Base-by-base conservation (phyloP, 2,113 vertebrate genomes). In the Epinephelus cyanopodus region DNA sequence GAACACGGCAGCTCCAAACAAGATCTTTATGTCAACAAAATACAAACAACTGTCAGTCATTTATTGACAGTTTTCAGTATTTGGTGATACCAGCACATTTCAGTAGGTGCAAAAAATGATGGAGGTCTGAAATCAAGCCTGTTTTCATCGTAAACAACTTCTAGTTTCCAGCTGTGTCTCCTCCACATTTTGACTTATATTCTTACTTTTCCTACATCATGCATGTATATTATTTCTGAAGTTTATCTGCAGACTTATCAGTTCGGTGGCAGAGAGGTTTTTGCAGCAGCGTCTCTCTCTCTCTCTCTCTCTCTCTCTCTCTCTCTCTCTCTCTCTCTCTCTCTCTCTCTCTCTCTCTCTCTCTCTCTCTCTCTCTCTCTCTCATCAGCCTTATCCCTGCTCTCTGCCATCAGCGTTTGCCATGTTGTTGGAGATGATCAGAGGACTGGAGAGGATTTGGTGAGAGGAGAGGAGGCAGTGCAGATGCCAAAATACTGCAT, bases 401-500 rank as follows among this genome's bases (percentile, higher is more conserved):
- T 71, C 66, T 69, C 23, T 45, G 66, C 52, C 80, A 68, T 73
- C 73, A 63, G 50, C 27, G 53, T 77, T 67, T 79, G 64, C 80
- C 65, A 56, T 84, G 87, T 85, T 77, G 77, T 15, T 83, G 71
- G 70, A 77, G 84, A 79, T 83, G 79, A 89, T 87, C 84, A 76
- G 86, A 85, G 76, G 73, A 74, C 57, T 66, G 81, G 45, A 78
- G 87, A 91, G 83, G 85, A 83, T 88, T 83, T 72, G 79, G 82
- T 75, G 80, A 77, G 68, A 83, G 78, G 81, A 84, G 61, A 74
- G 58, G 68, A 80, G 77, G 81, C 73, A 50, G 74, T 11, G 82
- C 74, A 54, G 47, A 83, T 81, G 85, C 87, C 86, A 91, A 89
- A 90, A 85, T 66, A 48, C 85, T 79, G 73, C 29, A 89, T 83